Base-by-base conservation (phyloP, 2,888 invertebrate genomes). In the Ichneumoninae sp. region DNA sequence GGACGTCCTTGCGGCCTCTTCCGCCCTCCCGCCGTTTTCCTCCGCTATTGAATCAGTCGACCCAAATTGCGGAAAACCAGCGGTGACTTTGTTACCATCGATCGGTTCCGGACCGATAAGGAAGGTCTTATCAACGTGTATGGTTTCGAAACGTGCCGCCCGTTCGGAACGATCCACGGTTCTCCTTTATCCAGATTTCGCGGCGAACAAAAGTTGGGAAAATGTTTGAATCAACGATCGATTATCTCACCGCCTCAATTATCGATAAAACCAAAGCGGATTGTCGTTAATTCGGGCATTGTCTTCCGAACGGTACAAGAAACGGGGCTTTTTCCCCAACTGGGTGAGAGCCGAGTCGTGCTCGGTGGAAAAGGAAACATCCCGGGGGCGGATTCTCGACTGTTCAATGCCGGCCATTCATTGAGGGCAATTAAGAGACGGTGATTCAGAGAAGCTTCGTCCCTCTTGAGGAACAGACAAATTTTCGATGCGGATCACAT, bases 381-480 rank as follows among this genome's bases (percentile, higher is more conserved):
- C 74, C 66, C 71, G 60, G 26, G 81, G 79, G 60, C 85, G 63
- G 33, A 87, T 82, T 71, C 84, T 84, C 81, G 83, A 83, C 85
- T 84, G 86, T 88, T 90, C 88, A 89, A 88, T 86, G 83, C 79
- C 68, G 86, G 87, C 83, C 85, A 88, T 88, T 89, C 86, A 89
- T 90, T 88, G 86, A 81, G 81, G 85, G 83, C 85, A 90, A 90
- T 88, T 89, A 88, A 85, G 19, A 81, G 70, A 75, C 66, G 33
- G 30, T 63, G 19, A 52, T 7, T 52, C 52, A 7, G 52, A 52
- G 52, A 33, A 33, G 33, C 33, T 33, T 33, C 33, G 33, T 33
- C 33, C 6, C 33, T 33, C 33, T 33, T 33, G 33, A 6, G 33
- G 6, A 33, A 33, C 33, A 33, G 33, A 7, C 33, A 33, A 83